Evolutionary conservation across 1,140 invertebrate genomes (phyloP).

Genomic region (Theocolax elegans): DNA sequence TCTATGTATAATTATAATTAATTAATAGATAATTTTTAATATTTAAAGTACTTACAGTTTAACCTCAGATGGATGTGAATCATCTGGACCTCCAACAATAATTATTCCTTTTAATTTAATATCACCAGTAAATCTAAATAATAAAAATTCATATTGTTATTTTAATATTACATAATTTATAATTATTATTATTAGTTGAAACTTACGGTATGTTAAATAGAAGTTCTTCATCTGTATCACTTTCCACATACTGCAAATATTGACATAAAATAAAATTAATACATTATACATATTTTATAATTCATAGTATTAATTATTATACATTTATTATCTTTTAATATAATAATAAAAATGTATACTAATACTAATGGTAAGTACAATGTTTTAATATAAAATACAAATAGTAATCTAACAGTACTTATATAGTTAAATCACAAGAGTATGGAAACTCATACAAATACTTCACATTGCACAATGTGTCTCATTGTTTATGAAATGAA

Average conservation of each 20-base stretch:
- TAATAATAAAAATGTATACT: neutral
- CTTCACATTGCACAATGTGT: no score
- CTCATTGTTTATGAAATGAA: no score
- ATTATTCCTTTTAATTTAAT: constrained; percentile 95
- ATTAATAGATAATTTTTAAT: neutral
- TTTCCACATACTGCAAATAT: constrained; percentile 90
- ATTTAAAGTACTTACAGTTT: constrained; percentile 79
- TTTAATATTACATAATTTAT: constrained; percentile 15
- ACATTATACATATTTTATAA: no score
- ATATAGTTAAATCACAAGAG: no score
- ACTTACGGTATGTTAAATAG: constrained; percentile 93
- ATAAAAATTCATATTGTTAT: constrained; percentile 2
- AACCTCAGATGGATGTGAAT: constrained; percentile 84
- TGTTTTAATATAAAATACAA: constrained; percentile 6
- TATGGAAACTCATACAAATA: no score
- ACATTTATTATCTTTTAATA: no score
- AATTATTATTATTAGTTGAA: constrained; percentile 9
- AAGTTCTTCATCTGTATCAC: constrained; percentile 93
- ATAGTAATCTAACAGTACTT: constrained; percentile 22
- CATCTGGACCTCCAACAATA: constrained; percentile 86
- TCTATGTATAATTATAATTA: constrained; percentile 1
- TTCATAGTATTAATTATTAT: no score
- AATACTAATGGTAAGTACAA: constrained; percentile 12
- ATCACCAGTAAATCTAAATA: constrained; percentile 86
- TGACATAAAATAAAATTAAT: no score